A percentile compares a stretch with the other conserved stretches of the same genome.
Evolutionary conservation across 1,140 invertebrate genomes (phyloP).

Genomic region (Macrosteles quadrilineatus): DNA sequence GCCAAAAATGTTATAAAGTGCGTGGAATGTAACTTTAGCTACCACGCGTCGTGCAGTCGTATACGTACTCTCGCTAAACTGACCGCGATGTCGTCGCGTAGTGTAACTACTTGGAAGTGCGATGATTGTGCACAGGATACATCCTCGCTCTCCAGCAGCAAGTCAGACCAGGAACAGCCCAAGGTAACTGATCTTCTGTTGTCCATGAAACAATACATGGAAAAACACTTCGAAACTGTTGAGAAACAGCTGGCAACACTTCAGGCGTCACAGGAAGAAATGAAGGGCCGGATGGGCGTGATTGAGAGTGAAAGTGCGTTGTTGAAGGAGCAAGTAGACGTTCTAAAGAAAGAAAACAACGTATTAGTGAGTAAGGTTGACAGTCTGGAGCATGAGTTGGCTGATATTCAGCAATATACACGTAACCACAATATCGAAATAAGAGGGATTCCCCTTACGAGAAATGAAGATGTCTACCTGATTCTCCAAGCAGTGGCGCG

Average conservation of each 20-base stretch:
- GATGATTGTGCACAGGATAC: background rate
- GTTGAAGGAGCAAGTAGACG: no score
- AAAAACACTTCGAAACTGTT: background rate
- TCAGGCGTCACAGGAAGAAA: background rate
- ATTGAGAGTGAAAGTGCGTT: background rate
- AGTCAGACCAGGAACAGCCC: background rate
- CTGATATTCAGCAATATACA: background rate
- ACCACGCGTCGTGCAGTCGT: background rate
- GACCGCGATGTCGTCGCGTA: no score
- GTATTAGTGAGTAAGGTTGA: background rate
- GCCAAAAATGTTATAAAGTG: no score
- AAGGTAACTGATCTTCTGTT: no score
- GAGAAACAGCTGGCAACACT: background rate
- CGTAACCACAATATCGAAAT: slow-evolving; percentile 13
- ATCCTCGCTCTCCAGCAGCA: background rate
- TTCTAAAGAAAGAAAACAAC: no score
- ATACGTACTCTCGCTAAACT: background rate
- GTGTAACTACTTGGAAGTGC: no score
- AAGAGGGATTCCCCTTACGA: background rate
- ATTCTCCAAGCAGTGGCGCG: background rate
- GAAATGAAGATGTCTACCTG: slow-evolving; percentile 7
- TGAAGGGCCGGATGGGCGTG: background rate
- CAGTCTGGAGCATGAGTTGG: background rate
- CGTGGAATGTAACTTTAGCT: no score
- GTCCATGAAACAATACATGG: no score